These are phyloP conservation scores for Drosophila ambigua DNA, from an alignment of 1,140 invertebrate species.

Conservation along the genomic window DNA sequence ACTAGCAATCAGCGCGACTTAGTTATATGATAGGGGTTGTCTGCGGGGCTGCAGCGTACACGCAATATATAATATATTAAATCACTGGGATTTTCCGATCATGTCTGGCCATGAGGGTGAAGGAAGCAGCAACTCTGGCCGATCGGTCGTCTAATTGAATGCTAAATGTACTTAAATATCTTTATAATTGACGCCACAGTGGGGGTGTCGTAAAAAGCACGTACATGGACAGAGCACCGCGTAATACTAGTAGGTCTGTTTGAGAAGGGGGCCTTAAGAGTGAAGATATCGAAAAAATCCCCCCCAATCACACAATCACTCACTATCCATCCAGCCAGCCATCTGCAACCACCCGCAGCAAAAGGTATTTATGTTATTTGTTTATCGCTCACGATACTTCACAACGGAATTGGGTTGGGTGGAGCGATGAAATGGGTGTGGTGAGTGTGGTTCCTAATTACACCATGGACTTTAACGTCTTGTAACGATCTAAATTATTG, in stretches of 20 bases:
- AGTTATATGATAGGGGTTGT: slow-evolving; percentile 58
- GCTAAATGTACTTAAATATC: slow-evolving; percentile 82
- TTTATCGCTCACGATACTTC: slow-evolving; percentile 59
- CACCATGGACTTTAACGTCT: slow-evolving; percentile 70
- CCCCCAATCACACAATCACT: slow-evolving; percentile 30
- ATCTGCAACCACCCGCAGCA: slow-evolving; percentile 70
- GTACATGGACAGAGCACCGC: slow-evolving; percentile 46
- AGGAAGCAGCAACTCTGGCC: slow-evolving; percentile 16
- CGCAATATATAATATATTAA: slow-evolving; percentile 41
- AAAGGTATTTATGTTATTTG: slow-evolving; percentile 82
- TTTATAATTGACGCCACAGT: slow-evolving; percentile 79
- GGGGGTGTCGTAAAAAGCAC: slow-evolving; percentile 68
- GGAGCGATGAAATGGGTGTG: neutral
- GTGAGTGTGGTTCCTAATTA: slow-evolving; percentile 56
- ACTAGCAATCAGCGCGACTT: slow-evolving; percentile 50
- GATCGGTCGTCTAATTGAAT: slow-evolving; percentile 62
- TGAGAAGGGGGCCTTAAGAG: slow-evolving; percentile 49
- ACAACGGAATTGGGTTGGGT: neutral
- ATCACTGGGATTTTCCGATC: slow-evolving; percentile 55
- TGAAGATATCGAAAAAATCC: slow-evolving; percentile 31
- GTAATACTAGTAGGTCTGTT: slow-evolving; percentile 76
- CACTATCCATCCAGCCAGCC: slow-evolving; percentile 7
- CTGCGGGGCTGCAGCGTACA: slow-evolving; percentile 24
- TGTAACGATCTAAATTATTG: slow-evolving; percentile 70
- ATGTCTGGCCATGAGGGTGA: slow-evolving; percentile 39